Base-by-base conservation (phyloP, 2,888 invertebrate species). In the Nudaria mundana region DNA sequence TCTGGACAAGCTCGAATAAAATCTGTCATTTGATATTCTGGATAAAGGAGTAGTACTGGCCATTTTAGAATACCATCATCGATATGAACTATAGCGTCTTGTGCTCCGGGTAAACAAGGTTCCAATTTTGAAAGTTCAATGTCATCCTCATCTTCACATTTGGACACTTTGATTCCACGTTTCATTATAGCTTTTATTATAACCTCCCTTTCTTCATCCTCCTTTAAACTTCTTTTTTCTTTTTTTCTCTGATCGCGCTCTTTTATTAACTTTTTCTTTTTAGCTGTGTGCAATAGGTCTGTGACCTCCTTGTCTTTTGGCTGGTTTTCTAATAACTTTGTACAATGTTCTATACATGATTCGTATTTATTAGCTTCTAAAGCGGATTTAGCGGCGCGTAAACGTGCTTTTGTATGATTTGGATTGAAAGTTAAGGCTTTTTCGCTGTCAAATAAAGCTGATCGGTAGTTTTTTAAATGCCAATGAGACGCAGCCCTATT, bases 401-500 rank as follows among this genome's bases (percentile, higher is more conserved):
- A 73, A 39, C 93, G 83, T 0, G 95, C 94, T 86, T 98, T 98
- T 0, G 87, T 71, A 73, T 98, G 96, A 45, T 92, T 86, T 0
- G 94, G 91, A 55, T 95, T 94, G 29, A 94, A 90, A 63, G 92
- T 91, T 13, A 97, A 66, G 0, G 98, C 97, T 62, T 90, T 86
- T 66, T 95, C 92, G 49, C 96, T 95, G 74, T 98, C 98, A 45
- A 85, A 89, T 10, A 97, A 81, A 6, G 95, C 90, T 2, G 96
- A 95, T 56, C 95, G 87, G 76, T 92, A 94, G 75, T 96, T 97
- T 77, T 96, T 92, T 18, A 98, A 74, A 70, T 94, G 93, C 72
- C 91, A 97, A 64, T 98, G 94, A 0, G 97, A 92, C 0, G 98
- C 97, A 1, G 98, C 95, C 47, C 99, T 91, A 72, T 99, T 99